Percentiles rank a stretch among this genome's conserved stretches.
These are phyloP conservation scores for Drosophila sturtevanti DNA, from an alignment of 1,140 invertebrate genomes.

Conservation along the genomic window DNA sequence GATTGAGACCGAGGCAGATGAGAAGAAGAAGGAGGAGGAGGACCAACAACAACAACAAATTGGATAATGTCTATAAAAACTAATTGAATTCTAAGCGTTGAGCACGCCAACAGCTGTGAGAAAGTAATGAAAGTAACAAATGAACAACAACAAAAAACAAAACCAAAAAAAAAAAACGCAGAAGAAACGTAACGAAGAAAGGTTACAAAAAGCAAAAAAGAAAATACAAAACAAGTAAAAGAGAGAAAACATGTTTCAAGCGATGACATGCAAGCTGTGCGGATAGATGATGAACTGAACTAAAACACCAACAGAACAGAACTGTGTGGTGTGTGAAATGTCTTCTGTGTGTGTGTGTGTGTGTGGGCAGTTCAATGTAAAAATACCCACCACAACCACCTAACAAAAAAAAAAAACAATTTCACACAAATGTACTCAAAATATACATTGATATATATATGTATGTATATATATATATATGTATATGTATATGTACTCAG, in stretches of 20 bases:
- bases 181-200: conserved; percentile 11
- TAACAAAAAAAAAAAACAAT: conserved; percentile 52
- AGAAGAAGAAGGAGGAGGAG: conserved; percentile 16
- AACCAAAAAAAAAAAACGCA: conserved; percentile 1
- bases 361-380: conserved; percentile 60
- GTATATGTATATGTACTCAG: too few relatives aligned
- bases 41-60: conserved; percentile 61
- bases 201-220: not conserved
- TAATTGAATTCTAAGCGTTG: conserved; percentile 81
- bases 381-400: not conserved
- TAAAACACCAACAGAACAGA: conserved; percentile 9
- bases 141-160: conserved; percentile 36
- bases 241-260: conserved; percentile 52
- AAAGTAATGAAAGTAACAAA: conserved; percentile 65
- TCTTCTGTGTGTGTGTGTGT: conserved; percentile 38
- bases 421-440: conserved; percentile 68
- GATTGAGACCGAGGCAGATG: not conserved
- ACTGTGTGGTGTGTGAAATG: conserved; percentile 16
- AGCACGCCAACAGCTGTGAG: conserved; percentile 75
- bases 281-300: conserved; percentile 28
- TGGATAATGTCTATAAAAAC: conserved; percentile 82
- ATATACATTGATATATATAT: conserved; percentile 27
- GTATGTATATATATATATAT: not conserved
- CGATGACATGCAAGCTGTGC: conserved; percentile 76
- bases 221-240: conserved; percentile 27